A percentile compares a stretch with the other conserved stretches of the same genome.
Evolutionary conservation across 2,888 invertebrate species (phyloP).

Genomic region (Gisinianus flammeolus): DNA sequence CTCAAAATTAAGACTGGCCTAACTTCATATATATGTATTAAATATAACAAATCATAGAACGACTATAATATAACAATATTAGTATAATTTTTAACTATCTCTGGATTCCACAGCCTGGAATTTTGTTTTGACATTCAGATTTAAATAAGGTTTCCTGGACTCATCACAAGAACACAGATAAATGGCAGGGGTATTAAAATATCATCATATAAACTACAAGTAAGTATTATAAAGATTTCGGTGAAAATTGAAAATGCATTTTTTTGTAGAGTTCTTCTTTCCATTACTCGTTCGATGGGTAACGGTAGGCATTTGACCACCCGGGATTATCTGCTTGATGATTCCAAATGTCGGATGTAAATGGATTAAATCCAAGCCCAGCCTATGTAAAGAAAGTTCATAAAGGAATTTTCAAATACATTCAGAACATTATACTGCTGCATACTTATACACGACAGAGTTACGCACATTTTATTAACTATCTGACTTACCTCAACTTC

Average conservation of each 20-base stretch:
- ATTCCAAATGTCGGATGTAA: conserved; percentile 61
- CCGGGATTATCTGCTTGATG: conserved; percentile 40
- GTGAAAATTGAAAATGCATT: conserved; percentile 18
- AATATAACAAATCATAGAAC: too few relatives aligned
- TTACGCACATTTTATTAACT: not conserved
- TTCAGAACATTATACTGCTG: not conserved
- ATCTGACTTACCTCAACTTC: conserved; percentile 56
- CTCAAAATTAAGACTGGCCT: too few relatives aligned
- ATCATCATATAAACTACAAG: too few relatives aligned
- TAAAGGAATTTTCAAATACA: not conserved
- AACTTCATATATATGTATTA: too few relatives aligned
- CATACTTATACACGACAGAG: not conserved
- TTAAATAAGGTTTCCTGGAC: too few relatives aligned
- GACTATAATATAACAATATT: too few relatives aligned
- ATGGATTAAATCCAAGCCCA: conserved; percentile 72
- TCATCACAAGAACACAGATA: too few relatives aligned
- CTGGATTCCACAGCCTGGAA: too few relatives aligned
- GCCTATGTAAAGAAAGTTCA: conserved; percentile 60
- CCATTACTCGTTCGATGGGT: conserved; percentile 28
- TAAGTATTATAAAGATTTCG: too few relatives aligned
- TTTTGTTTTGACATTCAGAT: too few relatives aligned
- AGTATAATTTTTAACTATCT: too few relatives aligned
- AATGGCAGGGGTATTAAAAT: too few relatives aligned
- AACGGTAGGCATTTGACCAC: conserved; percentile 35
- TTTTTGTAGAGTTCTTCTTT: not conserved